Conservation (phyloP, 2,888 invertebrate species). For the Parelbella ahira region DNA sequence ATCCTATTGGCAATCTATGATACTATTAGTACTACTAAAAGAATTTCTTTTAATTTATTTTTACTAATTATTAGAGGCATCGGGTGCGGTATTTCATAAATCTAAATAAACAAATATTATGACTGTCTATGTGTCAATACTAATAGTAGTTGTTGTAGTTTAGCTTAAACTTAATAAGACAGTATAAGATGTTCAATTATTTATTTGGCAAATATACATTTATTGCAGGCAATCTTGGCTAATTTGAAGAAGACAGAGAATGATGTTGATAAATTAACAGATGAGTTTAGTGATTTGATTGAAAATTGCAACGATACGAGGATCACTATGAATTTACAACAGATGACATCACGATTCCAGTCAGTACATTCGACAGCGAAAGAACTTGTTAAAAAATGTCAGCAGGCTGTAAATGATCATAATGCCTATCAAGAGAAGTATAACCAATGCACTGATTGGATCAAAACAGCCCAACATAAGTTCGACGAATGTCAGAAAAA, state of each 20-base stretch:
- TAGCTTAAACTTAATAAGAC: conserved; percentile 44
- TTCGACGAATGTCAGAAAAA: conserved; percentile 85
- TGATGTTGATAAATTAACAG: conserved; percentile 92
- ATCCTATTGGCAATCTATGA: conserved; percentile 17
- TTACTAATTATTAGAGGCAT: conserved; percentile 40
- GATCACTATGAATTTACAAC: conserved; percentile 93
- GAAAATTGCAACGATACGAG: conserved; percentile 92
- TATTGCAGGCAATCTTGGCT: conserved; percentile 85
- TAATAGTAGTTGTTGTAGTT: conserved; percentile 73
- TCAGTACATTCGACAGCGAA: conserved; percentile 93
- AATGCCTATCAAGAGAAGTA: conserved; percentile 90
- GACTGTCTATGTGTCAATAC: conserved; percentile 39
- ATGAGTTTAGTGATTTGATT: conserved; percentile 91
- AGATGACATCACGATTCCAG: conserved; percentile 93
- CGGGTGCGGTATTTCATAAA: conserved; percentile 1
- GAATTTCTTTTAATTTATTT: conserved; percentile 17
- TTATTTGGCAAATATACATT: conserved; percentile 14
- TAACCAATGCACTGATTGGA: conserved; percentile 90
- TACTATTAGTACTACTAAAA: conserved; percentile 43
- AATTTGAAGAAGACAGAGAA: conserved; percentile 91
- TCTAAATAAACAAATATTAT: conserved; percentile 1
- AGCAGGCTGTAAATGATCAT: conserved; percentile 92
- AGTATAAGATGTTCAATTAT: too few species aligned
- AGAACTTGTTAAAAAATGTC: conserved; percentile 95
- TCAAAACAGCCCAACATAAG: conserved; percentile 86